These are phyloP conservation scores for Vireo altiloquus DNA, from an alignment of 2,113 vertebrate genomes.

Conservation along the genomic window DNA sequence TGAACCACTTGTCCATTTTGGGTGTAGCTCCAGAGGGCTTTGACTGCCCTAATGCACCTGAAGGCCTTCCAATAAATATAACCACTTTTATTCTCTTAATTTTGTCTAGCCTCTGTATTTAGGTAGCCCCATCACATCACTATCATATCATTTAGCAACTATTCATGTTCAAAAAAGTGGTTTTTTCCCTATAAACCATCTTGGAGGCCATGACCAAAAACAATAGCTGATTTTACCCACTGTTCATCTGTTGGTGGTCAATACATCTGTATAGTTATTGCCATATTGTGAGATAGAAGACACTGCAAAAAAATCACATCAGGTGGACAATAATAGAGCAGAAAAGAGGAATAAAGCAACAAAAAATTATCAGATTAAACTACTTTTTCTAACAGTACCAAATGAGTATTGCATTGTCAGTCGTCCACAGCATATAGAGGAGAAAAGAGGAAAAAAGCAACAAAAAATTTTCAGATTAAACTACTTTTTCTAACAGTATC, in stretches of 20 bases:
- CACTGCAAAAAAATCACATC: not conserved
- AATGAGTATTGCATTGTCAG: not conserved
- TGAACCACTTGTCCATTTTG: not conserved
- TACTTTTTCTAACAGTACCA: not conserved
- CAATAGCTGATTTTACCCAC: not conserved
- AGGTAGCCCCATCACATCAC: not conserved
- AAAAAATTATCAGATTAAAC: not conserved
- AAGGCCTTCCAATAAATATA: not conserved
- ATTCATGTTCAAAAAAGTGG: not conserved
- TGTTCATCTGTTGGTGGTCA: not conserved
- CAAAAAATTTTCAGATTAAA: not conserved
- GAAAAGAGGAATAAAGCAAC: not conserved
- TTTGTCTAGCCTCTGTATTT: not conserved
- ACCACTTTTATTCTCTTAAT: not conserved
- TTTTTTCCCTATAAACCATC: not conserved
- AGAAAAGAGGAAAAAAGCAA: not conserved
- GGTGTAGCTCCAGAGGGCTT: not conserved
- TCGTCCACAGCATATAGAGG: too few relatives aligned
- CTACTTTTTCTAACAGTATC: not conserved
- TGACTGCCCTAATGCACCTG: not conserved
- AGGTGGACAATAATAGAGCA: not conserved
- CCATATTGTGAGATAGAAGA: not conserved
- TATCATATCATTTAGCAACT: not conserved
- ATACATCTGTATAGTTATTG: not conserved
- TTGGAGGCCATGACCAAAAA: not conserved